A percentile compares a stretch with the other conserved stretches of the same genome.
phyloP scores from a whole-genome alignment of 1,140 invertebrate genomes.

The Procambarus clarkii region DNA sequence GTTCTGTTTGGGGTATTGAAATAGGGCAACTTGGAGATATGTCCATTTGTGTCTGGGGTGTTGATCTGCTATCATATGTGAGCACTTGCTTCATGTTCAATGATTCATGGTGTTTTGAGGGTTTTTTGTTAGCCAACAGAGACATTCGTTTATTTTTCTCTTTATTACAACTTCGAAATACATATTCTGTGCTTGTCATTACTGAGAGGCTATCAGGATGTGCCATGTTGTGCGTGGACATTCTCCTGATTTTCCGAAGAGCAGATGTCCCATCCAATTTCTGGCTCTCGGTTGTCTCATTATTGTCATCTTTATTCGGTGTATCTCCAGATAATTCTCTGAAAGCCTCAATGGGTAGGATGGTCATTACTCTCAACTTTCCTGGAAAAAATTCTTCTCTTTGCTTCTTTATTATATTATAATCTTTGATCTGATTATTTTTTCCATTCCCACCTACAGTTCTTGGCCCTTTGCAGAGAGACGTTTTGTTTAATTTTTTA shows the following conservation, averaged over 20 bases:
- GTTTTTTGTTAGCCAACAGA: background rate
- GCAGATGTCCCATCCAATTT: background rate
- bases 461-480: background rate
- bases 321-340: background rate
- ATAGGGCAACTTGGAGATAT: background rate
- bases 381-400: background rate
- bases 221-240: background rate
- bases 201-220: background rate
- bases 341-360: background rate
- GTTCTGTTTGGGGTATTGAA: background rate
- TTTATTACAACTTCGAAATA: constrained; percentile 10
- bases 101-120: background rate
- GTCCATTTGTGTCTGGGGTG: background rate
- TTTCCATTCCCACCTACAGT: background rate
- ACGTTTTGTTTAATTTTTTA: background rate
- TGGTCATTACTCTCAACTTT: constrained; percentile 9
- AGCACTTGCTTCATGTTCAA: background rate
- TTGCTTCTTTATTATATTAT: background rate
- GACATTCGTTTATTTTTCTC: constrained; percentile 18
- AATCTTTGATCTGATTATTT: background rate
- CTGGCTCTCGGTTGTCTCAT: background rate
- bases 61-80: background rate
- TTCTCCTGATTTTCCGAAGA: background rate
- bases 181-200: background rate
- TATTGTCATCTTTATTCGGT: background rate